Conservation (phyloP, 1,140 invertebrate genomes). For the Gonioctena quinquepunctata region DNA sequence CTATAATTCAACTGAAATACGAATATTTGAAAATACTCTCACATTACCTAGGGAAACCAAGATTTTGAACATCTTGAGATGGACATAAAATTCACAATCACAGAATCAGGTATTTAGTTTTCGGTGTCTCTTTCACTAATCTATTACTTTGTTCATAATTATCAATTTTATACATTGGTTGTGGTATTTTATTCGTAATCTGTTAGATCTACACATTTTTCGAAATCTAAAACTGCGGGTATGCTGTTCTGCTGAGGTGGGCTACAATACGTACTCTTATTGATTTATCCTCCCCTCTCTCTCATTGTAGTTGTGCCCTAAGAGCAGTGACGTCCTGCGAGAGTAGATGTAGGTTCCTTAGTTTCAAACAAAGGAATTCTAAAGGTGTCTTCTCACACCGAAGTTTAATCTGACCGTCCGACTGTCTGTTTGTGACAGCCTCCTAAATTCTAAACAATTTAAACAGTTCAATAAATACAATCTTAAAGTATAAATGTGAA, state of each 20-base stretch:
- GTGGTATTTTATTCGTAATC: not conserved
- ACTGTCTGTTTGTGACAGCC: too few relatives aligned
- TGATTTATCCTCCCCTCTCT: not conserved
- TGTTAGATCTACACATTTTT: conserved; percentile 1
- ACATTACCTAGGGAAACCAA: conserved; percentile 19
- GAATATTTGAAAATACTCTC: not conserved
- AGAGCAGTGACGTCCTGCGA: not conserved
- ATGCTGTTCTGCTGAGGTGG: not conserved
- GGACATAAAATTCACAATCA: conserved; percentile 16
- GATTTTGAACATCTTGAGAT: conserved; percentile 19
- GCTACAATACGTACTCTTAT: not conserved
- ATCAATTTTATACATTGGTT: not conserved
- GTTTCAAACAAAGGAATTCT: too few relatives aligned
- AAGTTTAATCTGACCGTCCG: too few relatives aligned
- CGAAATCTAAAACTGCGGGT: not conserved
- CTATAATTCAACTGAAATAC: not conserved
- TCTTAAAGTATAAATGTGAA: too few relatives aligned
- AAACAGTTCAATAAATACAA: too few relatives aligned
- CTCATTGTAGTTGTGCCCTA: not conserved
- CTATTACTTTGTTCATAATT: not conserved
- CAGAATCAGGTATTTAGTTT: conserved; percentile 15
- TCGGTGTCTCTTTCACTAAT: conserved; percentile 1
- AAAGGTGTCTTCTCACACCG: too few relatives aligned
- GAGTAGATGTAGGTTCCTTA: too few relatives aligned
- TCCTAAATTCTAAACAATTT: too few relatives aligned